A percentile compares a stretch with the other conserved stretches of the same genome.
phyloP scores from a whole-genome alignment of 2,113 vertebrate species.

The Fregata magnificens region DNA sequence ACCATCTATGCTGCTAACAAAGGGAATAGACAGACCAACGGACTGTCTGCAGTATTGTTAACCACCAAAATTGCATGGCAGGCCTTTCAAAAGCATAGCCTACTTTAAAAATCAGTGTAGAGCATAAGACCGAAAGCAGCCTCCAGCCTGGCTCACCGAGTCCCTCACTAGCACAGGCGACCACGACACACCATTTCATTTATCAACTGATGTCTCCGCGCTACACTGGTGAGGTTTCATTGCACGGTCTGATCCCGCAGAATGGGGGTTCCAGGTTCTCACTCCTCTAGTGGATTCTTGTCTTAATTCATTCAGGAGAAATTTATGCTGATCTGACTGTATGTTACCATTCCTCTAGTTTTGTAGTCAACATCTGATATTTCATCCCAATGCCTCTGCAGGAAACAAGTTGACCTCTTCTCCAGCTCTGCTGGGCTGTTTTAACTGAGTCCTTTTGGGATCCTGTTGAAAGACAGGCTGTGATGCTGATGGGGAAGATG shows the following conservation, averaged over 20 bases:
- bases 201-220: too few relatives aligned
- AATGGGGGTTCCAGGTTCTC: background rate
- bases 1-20: background rate
- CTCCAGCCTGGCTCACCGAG: background rate
- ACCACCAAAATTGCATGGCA: background rate
- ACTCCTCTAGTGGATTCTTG: background rate
- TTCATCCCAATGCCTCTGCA: background rate
- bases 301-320: background rate
- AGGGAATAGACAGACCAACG: background rate
- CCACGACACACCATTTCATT: fast-evolving
- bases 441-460: background rate
- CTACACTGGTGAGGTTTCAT: background rate
- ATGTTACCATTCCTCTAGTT: background rate
- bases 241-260: background rate
- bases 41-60: background rate
- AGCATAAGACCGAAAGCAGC: background rate
- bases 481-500: background rate
- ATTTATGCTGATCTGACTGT: too few relatives aligned
- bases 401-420: background rate
- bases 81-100: background rate
- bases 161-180: fast-evolving
- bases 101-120: background rate
- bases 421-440: background rate
- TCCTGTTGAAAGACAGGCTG: background rate
- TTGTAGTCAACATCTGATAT: background rate